These are phyloP conservation scores for Mellilla xanthometata DNA, from an alignment of 2,888 invertebrate species.

Conservation along the genomic window DNA sequence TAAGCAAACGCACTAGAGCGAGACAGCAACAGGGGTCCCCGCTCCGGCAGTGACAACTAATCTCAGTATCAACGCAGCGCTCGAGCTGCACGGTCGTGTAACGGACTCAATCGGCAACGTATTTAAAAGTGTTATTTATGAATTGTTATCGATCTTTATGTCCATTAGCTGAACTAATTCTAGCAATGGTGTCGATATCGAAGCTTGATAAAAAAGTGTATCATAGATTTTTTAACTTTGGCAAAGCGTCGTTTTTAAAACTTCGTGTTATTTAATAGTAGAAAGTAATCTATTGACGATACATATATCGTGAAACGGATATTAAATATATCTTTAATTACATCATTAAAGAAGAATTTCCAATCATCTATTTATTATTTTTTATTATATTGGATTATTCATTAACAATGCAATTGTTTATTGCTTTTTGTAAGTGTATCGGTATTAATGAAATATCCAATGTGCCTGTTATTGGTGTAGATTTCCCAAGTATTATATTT, in stretches of 20 bases:
- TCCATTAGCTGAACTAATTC: slow-evolving; percentile 33
- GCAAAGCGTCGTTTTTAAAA: slow-evolving; percentile 28
- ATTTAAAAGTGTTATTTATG: slow-evolving; percentile 24
- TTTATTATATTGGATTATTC: slow-evolving; percentile 3
- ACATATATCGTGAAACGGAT: not conserved
- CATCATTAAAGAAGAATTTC: not conserved
- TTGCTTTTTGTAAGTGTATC: slow-evolving; percentile 10
- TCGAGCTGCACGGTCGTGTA: slow-evolving; percentile 39
- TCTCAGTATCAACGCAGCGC: slow-evolving; percentile 32
- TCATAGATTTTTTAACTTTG: slow-evolving; percentile 14
- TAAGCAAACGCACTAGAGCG: slow-evolving; percentile 38
- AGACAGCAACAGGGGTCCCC: slow-evolving; percentile 42
- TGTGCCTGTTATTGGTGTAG: slow-evolving; percentile 16
- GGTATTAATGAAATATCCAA: slow-evolving; percentile 13
- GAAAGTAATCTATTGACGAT: slow-evolving; percentile 8
- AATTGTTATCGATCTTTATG: slow-evolving; percentile 24
- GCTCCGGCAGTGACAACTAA: slow-evolving; percentile 46
- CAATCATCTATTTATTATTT: slow-evolving; percentile 5
- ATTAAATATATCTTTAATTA: slow-evolving; percentile 10
- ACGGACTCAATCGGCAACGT: slow-evolving; percentile 20
- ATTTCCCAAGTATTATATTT: slow-evolving; percentile 1
- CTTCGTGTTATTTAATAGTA: slow-evolving; percentile 24
- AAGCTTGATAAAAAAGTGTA: slow-evolving; percentile 16
- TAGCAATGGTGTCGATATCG: slow-evolving; percentile 15
- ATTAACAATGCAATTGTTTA: not conserved